phyloP scores from a whole-genome alignment of 1,140 invertebrate species.

The Amphibalanus amphitrite region DNA sequence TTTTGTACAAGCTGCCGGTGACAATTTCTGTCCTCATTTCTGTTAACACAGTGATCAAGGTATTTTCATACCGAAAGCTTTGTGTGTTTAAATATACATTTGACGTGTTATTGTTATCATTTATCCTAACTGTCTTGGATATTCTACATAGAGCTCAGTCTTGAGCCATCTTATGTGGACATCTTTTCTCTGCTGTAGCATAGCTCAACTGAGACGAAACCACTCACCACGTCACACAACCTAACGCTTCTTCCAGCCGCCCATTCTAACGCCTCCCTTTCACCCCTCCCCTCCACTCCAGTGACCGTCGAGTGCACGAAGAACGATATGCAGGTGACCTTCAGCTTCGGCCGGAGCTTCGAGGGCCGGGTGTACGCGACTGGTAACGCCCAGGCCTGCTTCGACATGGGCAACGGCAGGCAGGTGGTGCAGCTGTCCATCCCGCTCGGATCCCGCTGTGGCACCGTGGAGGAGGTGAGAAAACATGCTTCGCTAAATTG shows the following conservation, averaged over 20 bases:
- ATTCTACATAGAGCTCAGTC: no score
- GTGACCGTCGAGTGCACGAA: slow-evolving; percentile 35
- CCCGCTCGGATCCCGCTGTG: slow-evolving; percentile 30
- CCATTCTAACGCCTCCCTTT: not conserved
- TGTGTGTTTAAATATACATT: no score
- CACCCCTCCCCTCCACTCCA: slow-evolving; percentile 16
- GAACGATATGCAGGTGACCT: slow-evolving; percentile 33
- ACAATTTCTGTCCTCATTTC: no score
- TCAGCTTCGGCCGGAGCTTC: slow-evolving; percentile 32
- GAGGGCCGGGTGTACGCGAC: slow-evolving; percentile 35
- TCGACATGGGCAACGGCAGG: slow-evolving; percentile 32
- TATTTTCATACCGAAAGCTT: no score
- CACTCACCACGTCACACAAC: no score
- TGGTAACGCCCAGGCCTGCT: slow-evolving; percentile 34
- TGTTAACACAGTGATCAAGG: no score
- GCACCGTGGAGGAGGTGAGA: slow-evolving; percentile 32
- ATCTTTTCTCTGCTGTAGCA: not conserved
- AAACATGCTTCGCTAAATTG: slow-evolving; percentile 18
- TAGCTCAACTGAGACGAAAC: no score
- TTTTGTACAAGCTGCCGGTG: no score
- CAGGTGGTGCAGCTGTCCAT: slow-evolving; percentile 30
- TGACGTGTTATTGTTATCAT: no score
- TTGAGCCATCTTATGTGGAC: no score
- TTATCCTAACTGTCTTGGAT: no score
- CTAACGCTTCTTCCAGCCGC: not conserved